Percentiles rank a stretch among this genome's conserved stretches.
These are phyloP conservation scores for Lamproptera curius DNA, from an alignment of 2,888 invertebrate genomes.

Conservation along the genomic window DNA sequence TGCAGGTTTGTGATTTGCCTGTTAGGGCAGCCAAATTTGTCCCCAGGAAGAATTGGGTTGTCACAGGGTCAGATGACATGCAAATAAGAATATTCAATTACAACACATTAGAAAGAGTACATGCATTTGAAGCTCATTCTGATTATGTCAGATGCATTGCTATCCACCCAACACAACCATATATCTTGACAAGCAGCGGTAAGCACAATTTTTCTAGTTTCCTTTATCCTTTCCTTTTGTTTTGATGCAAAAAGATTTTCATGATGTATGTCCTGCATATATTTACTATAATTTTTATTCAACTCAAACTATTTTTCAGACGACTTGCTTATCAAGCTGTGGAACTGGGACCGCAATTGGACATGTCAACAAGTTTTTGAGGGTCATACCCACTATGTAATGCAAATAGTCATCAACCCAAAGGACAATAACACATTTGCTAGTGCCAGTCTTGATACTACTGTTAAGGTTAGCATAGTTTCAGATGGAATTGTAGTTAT, in stretches of 20 bases:
- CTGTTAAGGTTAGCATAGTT: slow-evolving; percentile 87
- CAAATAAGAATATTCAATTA: slow-evolving; percentile 98
- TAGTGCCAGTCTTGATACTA: slow-evolving; percentile 98
- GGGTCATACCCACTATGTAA: slow-evolving; percentile 99
- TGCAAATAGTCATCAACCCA: slow-evolving; percentile 99
- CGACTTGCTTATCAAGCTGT: slow-evolving; percentile 98
- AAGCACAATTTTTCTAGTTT: slow-evolving; percentile 52
- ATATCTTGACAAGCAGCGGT: slow-evolving; percentile 98
- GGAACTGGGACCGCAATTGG: slow-evolving; percentile 99
- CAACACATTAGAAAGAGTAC: slow-evolving; percentile 97
- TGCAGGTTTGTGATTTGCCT: slow-evolving; percentile 95
- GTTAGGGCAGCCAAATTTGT: slow-evolving; percentile 98
- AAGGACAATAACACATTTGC: slow-evolving; percentile 99
- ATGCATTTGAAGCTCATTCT: slow-evolving; percentile 98
- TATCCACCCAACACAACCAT: slow-evolving; percentile 98
- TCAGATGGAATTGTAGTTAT: no score
- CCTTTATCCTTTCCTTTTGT: no score
- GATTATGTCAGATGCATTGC: slow-evolving; percentile 98
- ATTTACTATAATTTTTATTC: no score
- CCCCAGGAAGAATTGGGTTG: slow-evolving; percentile 98
- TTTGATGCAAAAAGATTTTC: no score
- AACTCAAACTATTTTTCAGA: no score
- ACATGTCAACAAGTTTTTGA: slow-evolving; percentile 98
- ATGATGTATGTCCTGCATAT: no score
- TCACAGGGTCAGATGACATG: slow-evolving; percentile 98